Evolutionary conservation across 2,888 invertebrate genomes (phyloP).

Genomic region (Asteroscopus sphinx): DNA sequence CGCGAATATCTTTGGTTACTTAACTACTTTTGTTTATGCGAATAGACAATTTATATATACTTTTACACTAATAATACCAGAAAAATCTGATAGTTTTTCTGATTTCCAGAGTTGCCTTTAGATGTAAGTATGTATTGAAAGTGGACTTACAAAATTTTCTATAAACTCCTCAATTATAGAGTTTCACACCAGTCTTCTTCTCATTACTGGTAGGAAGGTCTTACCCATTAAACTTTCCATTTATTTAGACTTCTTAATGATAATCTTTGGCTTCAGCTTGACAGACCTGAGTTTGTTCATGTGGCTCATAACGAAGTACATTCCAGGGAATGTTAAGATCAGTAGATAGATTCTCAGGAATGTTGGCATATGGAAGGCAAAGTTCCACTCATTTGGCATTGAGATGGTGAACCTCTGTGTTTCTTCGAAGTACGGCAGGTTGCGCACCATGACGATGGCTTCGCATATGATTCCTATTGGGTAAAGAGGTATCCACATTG

Average conservation of each 20-base stretch:
- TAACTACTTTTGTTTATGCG: neutral
- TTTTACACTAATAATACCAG: too few relatives aligned
- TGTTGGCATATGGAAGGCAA: constrained; percentile 95
- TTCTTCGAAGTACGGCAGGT: constrained; percentile 97
- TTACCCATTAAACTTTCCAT: constrained; percentile 32
- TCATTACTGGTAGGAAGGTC: constrained; percentile 6
- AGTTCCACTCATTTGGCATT: constrained; percentile 96
- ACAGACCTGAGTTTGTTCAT: constrained; percentile 94
- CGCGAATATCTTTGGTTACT: constrained; percentile 12
- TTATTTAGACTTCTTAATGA: constrained; percentile 84
- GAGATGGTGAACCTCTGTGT: constrained; percentile 93
- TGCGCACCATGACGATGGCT: constrained; percentile 94
- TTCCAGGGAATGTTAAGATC: constrained; percentile 93
- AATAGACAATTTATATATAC: too few relatives aligned
- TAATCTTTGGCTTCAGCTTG: constrained; percentile 89
- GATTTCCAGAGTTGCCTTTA: too few relatives aligned
- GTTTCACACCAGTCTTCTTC: constrained; percentile 13
- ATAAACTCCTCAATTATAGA: neutral
- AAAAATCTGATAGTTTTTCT: too few relatives aligned
- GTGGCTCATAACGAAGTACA: constrained; percentile 94
- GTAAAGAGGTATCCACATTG: constrained; percentile 97
- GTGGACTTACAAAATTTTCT: neutral
- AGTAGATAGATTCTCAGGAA: constrained; percentile 94
- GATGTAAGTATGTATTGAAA: too few relatives aligned
- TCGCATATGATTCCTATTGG: constrained; percentile 97